Conservation (phyloP, 2,888 invertebrate species). For the Dyspetes luteomarginatus region DNA sequence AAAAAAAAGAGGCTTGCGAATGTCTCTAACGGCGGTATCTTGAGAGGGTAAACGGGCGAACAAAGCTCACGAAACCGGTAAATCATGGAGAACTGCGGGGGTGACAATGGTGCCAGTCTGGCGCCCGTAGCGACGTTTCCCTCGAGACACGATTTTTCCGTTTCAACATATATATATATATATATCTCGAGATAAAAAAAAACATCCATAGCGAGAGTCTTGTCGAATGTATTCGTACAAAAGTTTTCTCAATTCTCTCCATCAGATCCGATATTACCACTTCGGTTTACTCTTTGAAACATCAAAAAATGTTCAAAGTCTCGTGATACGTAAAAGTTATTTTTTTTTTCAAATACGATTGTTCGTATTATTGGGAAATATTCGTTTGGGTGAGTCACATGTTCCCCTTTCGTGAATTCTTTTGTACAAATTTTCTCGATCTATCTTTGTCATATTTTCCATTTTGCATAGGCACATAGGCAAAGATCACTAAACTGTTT, state of each 20-base stretch:
- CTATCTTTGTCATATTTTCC: too few species aligned
- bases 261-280: too few species aligned
- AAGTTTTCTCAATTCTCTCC: background rate
- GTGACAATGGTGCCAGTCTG: slow-evolving; percentile 43
- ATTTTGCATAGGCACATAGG: too few species aligned
- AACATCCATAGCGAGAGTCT: background rate
- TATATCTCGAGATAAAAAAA: slow-evolving; percentile 1
- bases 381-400: too few species aligned
- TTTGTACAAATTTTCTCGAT: too few species aligned
- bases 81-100: slow-evolving; percentile 47
- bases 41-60: slow-evolving; percentile 30
- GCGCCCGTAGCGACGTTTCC: slow-evolving; percentile 32
- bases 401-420: too few species aligned
- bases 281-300: too few species aligned
- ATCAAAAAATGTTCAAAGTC: too few species aligned
- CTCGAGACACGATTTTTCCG: slow-evolving; percentile 7
- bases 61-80: slow-evolving; percentile 47
- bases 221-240: background rate
- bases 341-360: too few species aligned
- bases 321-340: too few species aligned
- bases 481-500: too few species aligned
- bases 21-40: slow-evolving; percentile 24
- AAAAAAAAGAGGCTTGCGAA: background rate
- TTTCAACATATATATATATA: background rate
- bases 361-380: too few species aligned